Evolutionary conservation across 2,888 invertebrate genomes (phyloP), one percentile per base, ranked within the genome.

Genomic region (Tortricodes alternella): DNA sequence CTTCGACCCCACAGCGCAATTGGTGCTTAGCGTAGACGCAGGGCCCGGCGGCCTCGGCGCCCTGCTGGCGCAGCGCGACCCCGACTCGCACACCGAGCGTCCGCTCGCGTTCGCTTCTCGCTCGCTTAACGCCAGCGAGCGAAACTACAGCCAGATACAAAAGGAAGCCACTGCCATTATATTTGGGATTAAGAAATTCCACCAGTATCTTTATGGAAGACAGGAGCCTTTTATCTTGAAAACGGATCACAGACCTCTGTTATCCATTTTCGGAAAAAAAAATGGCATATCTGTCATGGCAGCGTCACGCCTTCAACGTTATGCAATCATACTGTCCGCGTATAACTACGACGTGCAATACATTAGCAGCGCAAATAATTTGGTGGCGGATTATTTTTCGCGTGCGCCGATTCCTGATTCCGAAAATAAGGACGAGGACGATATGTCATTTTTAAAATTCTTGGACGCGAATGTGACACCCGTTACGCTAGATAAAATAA

Each of bases 151-250:
- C 23, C 64, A 64, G 39, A 62, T 64, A 2, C 64, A 62, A 16
- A 65, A 64, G 32, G 64, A 62, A 27, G 64, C 61, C 0, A 62
- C 60, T 2, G 62, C 62, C 0, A 63, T 64, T 4, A 51, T 66
- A 24, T 62, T 60, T 19, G 62, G 58, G 2, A 60, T 63, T 1
- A 56, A 51, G n/a, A 19, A 23, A 0, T 67, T 63, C 24, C 63
- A 66, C 15, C 62, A 64, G 46, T 65, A 63, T 58, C 11, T 67
- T 7, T 66, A 62, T 29, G 62, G 62, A n/a, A 44, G 57, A 1
- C 6, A 43, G 1, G 50, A 60, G 3, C 65, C 64, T 5, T 63
- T 66, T 46, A 51, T 63, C 27, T 51, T 63, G 5, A 58, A 49
- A 49, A 62, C 62, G 0, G 61, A 64, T 34, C 61, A 63, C 34